Base-by-base conservation (phyloP, 2,888 invertebrate genomes). In the Lithophane socia region DNA sequence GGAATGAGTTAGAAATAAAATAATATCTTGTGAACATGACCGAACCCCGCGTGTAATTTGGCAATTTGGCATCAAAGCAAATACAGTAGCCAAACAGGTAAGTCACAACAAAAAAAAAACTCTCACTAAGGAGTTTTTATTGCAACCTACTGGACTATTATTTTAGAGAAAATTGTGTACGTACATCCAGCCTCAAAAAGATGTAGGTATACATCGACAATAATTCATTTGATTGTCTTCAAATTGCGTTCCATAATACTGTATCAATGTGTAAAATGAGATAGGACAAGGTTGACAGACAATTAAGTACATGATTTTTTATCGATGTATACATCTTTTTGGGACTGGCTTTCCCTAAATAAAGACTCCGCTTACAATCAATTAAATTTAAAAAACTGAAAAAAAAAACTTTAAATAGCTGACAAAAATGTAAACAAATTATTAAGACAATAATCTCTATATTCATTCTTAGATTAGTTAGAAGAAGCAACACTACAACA, bases 61-160 rank as follows among this genome's bases (percentile, higher is more conserved):
- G 49, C 13, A 68, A 76, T 76, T 79, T 78, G 58, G 42, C 49
- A 76, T 58, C 79, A 49, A 58, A 67, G 24, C 77, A 47, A 75
- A 63, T 64, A 18, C 29, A 21, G 8, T 10, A 54, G 16, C 29
- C 29, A 29, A 29, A 29, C 1, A 29, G 29, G 0, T 29, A 29
- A 29, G 29, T 29, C 29, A 29, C 29, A 29, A 29, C 29, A 29
- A 29, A 29, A 29, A 29, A 29, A 29, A 29, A 29, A 29, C 29
- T 29, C 29, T 29, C 29, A 29, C 29, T 29, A 29, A 29, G 1
- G 16, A 49, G 1, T 37, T 21, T 75, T 75, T 12, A 16, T 29
- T n/a, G 18, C 1, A 21, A 58, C 21, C 3, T 12, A 3, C 49
- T 37, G 9, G 3, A 21, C 5, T 37, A 37, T 37, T 37, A 37